phyloP scores from a whole-genome alignment of 2,888 invertebrate genomes.

The Idaea biselata region DNA sequence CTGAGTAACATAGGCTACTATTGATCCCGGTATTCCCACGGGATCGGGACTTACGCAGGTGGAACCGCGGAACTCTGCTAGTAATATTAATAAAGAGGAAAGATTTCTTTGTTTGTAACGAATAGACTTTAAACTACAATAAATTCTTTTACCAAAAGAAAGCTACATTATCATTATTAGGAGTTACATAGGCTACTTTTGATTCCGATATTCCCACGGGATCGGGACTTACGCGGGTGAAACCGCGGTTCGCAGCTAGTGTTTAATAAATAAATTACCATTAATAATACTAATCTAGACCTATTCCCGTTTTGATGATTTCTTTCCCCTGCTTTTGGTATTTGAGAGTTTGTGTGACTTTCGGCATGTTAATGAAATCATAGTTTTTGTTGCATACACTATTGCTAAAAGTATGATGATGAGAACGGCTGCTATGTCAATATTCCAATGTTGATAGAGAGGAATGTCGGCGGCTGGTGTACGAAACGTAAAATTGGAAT shows the following conservation, averaged over 20 bases:
- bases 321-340: slow-evolving; percentile 22
- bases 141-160: too few species aligned
- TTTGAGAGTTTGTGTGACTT: neutral
- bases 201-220: too few species aligned
- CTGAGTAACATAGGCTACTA: too few species aligned
- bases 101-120: too few species aligned
- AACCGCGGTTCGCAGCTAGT: neutral
- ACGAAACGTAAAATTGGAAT: slow-evolving; percentile 70
- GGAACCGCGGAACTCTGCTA: too few species aligned
- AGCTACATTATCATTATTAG: too few species aligned
- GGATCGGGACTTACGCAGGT: too few species aligned
- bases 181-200: too few species aligned
- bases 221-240: too few species aligned
- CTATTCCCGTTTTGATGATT: slow-evolving; percentile 35
- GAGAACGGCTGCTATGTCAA: slow-evolving; percentile 50
- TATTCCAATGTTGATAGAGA: slow-evolving; percentile 71
- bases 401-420: slow-evolving; percentile 24
- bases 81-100: too few species aligned
- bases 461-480: slow-evolving; percentile 79
- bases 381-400: slow-evolving; percentile 27
- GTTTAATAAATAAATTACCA: neutral
- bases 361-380: slow-evolving; percentile 7
- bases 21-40: too few species aligned
- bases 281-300: neutral
- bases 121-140: too few species aligned